Conservation (phyloP, 1,140 invertebrate genomes). For the Drosophila subobscura region DNA sequence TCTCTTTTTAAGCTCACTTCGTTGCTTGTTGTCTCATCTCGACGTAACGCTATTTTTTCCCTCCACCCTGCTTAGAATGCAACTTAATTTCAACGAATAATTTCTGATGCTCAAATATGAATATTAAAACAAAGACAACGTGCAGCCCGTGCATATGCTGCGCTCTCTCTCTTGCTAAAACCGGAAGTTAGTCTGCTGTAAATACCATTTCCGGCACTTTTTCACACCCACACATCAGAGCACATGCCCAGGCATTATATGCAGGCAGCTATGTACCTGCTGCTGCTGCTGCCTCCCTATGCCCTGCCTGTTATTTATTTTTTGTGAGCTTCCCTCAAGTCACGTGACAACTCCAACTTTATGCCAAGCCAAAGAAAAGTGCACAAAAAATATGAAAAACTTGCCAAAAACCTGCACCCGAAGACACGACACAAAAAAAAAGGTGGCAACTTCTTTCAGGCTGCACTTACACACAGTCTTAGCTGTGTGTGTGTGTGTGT, state of each 20-base stretch:
- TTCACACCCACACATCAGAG: slow-evolving; percentile 11
- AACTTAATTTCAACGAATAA: slow-evolving; percentile 78
- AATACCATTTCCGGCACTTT: slow-evolving; percentile 64
- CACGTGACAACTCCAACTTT: slow-evolving; percentile 70
- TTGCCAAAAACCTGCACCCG: slow-evolving; percentile 55
- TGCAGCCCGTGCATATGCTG: slow-evolving; percentile 49
- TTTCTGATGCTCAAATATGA: slow-evolving; percentile 80
- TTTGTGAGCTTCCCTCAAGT: slow-evolving; percentile 61
- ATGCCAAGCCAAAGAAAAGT: slow-evolving; percentile 8
- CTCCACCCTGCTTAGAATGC: slow-evolving; percentile 10
- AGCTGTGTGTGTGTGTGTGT: background rate
- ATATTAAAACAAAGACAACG: slow-evolving; percentile 76
- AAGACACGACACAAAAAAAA: slow-evolving; percentile 24
- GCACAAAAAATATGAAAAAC: slow-evolving; percentile 31
- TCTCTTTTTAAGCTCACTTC: slow-evolving; percentile 63
- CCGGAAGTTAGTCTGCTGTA: slow-evolving; percentile 38
- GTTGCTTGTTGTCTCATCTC: slow-evolving; percentile 2
- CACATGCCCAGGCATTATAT: slow-evolving; percentile 22
- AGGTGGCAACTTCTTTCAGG: slow-evolving; percentile 44
- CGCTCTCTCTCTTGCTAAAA: slow-evolving; percentile 30
- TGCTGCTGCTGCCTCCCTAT: too few species aligned
- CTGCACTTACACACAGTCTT: slow-evolving; percentile 23
- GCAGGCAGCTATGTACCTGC: slow-evolving; percentile 30
- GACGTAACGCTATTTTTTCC: background rate
- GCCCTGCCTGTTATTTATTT: slow-evolving; percentile 50